phyloP scores from a whole-genome alignment of 2,113 vertebrate genomes.

The Bubo scandiacus region DNA sequence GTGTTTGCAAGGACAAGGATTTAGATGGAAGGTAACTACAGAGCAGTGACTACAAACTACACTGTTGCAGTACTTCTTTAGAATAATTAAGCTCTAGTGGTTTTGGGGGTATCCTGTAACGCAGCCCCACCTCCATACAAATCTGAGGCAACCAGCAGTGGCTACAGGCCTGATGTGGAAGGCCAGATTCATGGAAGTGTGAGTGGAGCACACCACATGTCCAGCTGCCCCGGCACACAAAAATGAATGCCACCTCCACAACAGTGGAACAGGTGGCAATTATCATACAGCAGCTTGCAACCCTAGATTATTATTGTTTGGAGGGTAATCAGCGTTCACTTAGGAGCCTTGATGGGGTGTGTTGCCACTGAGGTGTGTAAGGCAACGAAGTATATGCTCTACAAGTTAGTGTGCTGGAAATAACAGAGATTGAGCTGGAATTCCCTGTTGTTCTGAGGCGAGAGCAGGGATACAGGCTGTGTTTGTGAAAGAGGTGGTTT shows the following conservation, averaged over 20 bases:
- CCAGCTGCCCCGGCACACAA: neutral
- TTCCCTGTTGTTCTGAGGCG: neutral
- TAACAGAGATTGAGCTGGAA: neutral
- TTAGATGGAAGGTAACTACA: neutral
- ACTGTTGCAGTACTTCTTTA: neutral
- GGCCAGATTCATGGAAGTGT: neutral
- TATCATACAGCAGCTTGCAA: neutral
- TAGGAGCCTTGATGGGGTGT: neutral
- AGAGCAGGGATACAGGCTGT: neutral
- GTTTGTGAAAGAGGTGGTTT: neutral
- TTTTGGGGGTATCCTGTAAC: neutral
- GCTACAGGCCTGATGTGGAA: neutral
- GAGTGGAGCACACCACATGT: neutral
- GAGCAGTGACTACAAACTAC: neutral
- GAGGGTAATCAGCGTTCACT: neutral
- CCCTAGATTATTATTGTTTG: neutral
- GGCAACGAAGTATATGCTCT: neutral
- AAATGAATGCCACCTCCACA: accelerated
- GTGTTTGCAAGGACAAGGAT: neutral
- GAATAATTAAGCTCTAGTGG: neutral
- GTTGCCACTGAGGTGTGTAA: neutral
- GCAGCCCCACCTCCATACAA: neutral
- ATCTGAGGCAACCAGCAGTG: neutral
- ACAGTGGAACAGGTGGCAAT: neutral
- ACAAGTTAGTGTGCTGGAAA: neutral